phyloP scores from a whole-genome alignment of 1,140 invertebrate species.

The Tetraneura akinire region DNA sequence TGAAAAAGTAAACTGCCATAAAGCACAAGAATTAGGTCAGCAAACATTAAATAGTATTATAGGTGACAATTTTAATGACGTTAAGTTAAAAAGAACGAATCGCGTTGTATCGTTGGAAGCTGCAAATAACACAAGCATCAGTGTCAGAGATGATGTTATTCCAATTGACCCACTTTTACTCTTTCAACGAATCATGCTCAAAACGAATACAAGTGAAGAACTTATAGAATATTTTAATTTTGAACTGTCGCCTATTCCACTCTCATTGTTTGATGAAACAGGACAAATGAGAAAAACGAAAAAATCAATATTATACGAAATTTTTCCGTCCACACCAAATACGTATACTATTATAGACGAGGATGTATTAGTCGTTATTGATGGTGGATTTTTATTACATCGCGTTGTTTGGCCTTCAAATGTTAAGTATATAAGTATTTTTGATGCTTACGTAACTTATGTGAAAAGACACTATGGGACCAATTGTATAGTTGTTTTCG shows the following conservation, averaged over 20 bases:
- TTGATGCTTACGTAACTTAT: background rate
- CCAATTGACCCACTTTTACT: slow-evolving; percentile 28
- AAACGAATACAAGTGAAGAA: slow-evolving; percentile 38
- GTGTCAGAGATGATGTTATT: slow-evolving; percentile 18
- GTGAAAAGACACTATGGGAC: background rate
- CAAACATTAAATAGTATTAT: slow-evolving; percentile 55
- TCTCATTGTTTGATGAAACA: slow-evolving; percentile 58
- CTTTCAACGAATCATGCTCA: slow-evolving; percentile 29
- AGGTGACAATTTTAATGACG: background rate
- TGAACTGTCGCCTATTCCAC: slow-evolving; percentile 59
- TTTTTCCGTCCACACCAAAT: slow-evolving; percentile 52
- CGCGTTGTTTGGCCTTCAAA: slow-evolving; percentile 54
- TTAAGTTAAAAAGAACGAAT: slow-evolving; percentile 31
- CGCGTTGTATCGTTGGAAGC: slow-evolving; percentile 12
- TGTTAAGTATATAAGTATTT: slow-evolving; percentile 34
- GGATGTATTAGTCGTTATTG: slow-evolving; percentile 42
- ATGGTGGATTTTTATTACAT: slow-evolving; percentile 55
- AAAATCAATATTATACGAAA: slow-evolving; percentile 58
- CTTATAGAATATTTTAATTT: slow-evolving; percentile 58
- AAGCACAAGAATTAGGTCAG: slow-evolving; percentile 58
- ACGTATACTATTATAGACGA: background rate
- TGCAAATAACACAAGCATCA: background rate
- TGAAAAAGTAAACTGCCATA: slow-evolving; percentile 59
- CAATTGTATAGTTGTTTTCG: slow-evolving; percentile 1
- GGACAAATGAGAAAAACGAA: slow-evolving; percentile 59